Conservation (phyloP, 2,888 invertebrate species). For the Nemotelus nigrinus region DNA sequence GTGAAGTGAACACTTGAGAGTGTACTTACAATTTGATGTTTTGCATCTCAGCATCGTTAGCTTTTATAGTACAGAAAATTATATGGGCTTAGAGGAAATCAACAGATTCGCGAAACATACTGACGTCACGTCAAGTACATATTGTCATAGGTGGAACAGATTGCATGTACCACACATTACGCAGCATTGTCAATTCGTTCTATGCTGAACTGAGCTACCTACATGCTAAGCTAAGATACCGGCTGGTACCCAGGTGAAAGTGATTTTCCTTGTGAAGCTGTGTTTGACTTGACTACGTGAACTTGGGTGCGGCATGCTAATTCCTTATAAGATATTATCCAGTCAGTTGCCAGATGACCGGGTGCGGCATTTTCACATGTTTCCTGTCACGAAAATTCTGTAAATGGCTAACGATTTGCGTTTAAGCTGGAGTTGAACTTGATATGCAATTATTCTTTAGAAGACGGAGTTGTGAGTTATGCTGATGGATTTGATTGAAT, state of each 20-base stretch:
- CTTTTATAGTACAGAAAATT: conserved; percentile 30
- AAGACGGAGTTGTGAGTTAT: too few species aligned
- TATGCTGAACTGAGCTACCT: background rate
- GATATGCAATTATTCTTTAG: too few species aligned
- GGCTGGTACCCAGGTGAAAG: conserved; percentile 25
- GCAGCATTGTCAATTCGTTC: background rate
- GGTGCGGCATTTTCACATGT: too few species aligned
- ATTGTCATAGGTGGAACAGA: conserved; percentile 37
- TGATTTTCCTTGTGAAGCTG: conserved; percentile 30
- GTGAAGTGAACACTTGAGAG: conserved; percentile 37
- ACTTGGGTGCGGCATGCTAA: background rate
- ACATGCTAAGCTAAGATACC: background rate
- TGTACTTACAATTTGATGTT: conserved; percentile 34
- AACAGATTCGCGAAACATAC: background rate
- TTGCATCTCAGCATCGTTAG: conserved; percentile 5
- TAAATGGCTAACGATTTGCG: too few species aligned
- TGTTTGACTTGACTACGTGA: background rate
- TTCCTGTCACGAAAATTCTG: too few species aligned
- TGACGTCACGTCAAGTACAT: background rate
- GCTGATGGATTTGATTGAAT: too few species aligned
- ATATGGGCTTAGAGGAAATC: background rate
- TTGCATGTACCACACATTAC: conserved; percentile 25
- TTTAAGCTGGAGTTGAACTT: too few species aligned
- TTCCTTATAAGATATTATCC: conserved; percentile 5
- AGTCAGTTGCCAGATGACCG: too few species aligned